Evolutionary conservation across 2,888 invertebrate species (phyloP).

Genomic region (Carpatolechia fugitivella): DNA sequence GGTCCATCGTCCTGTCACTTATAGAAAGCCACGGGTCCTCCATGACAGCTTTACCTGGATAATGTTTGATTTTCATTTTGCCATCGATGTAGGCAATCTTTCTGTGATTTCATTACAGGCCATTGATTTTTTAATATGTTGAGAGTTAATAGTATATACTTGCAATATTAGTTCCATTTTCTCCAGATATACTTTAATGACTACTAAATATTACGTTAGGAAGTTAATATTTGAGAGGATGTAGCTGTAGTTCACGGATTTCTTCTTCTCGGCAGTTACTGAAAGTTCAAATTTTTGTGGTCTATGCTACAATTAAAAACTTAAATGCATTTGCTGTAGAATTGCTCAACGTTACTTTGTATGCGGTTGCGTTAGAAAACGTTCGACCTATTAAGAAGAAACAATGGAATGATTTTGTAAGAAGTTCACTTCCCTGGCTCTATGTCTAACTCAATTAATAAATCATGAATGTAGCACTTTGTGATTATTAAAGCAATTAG

Average conservation of each 20-base stretch:
- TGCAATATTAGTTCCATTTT: constrained; percentile 43
- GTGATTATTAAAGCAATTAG: not conserved
- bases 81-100: constrained; percentile 25
- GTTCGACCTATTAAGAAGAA: constrained; percentile 21
- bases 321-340: constrained; percentile 1
- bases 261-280: not conserved
- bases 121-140: constrained; percentile 23
- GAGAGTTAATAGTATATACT: constrained; percentile 17
- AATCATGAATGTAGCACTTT: not conserved
- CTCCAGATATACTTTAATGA: constrained; percentile 17
- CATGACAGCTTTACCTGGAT: constrained; percentile 91
- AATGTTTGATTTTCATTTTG: constrained; percentile 90
- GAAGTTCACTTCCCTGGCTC: constrained; percentile 26
- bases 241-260: not conserved
- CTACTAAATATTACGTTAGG: not conserved
- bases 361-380: constrained; percentile 17
- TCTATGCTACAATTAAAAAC: constrained; percentile 10
- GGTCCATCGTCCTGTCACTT: constrained; percentile 84
- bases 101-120: constrained; percentile 25
- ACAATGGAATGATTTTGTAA: constrained; percentile 43
- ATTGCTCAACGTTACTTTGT: constrained; percentile 17
- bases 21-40: constrained; percentile 85
- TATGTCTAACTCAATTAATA: constrained; percentile 21
- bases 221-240: not conserved
- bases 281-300: not conserved